These are phyloP conservation scores for Augochlorella aurata DNA, from an alignment of 2,888 invertebrate genomes.

Conservation along the genomic window DNA sequence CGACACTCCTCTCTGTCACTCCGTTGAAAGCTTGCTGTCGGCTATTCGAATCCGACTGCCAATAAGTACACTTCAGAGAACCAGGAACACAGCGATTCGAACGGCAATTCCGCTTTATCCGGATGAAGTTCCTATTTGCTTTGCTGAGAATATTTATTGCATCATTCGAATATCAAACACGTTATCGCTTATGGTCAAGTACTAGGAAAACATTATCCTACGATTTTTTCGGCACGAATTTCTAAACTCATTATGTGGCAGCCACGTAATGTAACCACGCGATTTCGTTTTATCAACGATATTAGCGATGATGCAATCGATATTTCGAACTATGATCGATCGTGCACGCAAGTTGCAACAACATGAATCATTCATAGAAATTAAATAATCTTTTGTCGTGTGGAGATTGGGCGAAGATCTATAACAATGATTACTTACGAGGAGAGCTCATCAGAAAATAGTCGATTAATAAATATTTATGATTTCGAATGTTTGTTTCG, in stretches of 20 bases:
- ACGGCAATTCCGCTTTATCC: conserved; percentile 3
- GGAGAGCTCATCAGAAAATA: neutral
- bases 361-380: no score
- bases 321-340: no score
- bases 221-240: neutral
- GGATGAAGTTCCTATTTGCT: neutral
- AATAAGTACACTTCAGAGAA: conserved; percentile 4
- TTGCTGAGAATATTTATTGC: neutral
- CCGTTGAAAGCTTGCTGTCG: neutral
- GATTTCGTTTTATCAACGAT: neutral
- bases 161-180: neutral
- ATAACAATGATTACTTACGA: neutral
- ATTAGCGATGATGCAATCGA: neutral
- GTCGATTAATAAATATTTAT: neutral
- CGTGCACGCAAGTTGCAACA: no score
- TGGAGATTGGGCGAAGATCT: neutral
- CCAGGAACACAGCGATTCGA: neutral
- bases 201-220: neutral
- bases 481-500: neutral
- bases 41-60: neutral
- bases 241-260: neutral
- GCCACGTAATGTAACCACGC: neutral
- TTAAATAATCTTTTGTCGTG: neutral
- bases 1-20: neutral
- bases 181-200: neutral